Conservation (phyloP, 2,888 invertebrate species). For the Polia nebulosa region DNA sequence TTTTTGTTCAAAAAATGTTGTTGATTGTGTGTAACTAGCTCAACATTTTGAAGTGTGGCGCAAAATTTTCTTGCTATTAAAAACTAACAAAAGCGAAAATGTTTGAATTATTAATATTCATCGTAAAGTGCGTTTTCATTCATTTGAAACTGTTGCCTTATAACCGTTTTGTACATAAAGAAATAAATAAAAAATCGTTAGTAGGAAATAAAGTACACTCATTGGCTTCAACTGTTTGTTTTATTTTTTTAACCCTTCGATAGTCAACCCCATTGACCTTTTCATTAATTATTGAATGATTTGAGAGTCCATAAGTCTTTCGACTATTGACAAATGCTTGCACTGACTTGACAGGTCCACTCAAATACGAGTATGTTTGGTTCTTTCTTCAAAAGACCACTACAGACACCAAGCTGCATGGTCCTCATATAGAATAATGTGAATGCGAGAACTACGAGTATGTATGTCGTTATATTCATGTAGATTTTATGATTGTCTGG, state of each 20-base stretch:
- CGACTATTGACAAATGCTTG: too few species aligned
- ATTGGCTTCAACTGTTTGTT: slow-evolving; percentile 87
- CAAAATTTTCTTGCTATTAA: slow-evolving; percentile 75
- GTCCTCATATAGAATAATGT: too few species aligned
- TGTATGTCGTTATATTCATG: too few species aligned
- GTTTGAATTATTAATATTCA: slow-evolving; percentile 74
- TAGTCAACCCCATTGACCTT: slow-evolving; percentile 23
- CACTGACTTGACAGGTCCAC: too few species aligned
- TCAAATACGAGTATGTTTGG: too few species aligned
- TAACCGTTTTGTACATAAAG: slow-evolving; percentile 90
- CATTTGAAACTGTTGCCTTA: slow-evolving; percentile 90
- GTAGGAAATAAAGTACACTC: slow-evolving; percentile 89
- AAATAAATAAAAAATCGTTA: slow-evolving; percentile 85
- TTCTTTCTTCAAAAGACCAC: too few species aligned
- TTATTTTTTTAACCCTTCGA: slow-evolving; percentile 67
- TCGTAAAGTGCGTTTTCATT: slow-evolving; percentile 82
- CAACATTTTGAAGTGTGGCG: slow-evolving; percentile 69
- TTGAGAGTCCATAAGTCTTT: too few species aligned
- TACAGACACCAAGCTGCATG: too few species aligned
- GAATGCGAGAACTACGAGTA: too few species aligned
- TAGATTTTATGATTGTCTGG: too few species aligned
- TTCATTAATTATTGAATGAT: too few species aligned
- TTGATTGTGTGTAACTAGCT: slow-evolving; percentile 54
- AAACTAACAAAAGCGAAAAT: slow-evolving; percentile 68
- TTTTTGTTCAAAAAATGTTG: neutral